These are phyloP conservation scores for Anseranas semipalmata DNA, from an alignment of 2,113 vertebrate genomes.

Conservation along the genomic window DNA sequence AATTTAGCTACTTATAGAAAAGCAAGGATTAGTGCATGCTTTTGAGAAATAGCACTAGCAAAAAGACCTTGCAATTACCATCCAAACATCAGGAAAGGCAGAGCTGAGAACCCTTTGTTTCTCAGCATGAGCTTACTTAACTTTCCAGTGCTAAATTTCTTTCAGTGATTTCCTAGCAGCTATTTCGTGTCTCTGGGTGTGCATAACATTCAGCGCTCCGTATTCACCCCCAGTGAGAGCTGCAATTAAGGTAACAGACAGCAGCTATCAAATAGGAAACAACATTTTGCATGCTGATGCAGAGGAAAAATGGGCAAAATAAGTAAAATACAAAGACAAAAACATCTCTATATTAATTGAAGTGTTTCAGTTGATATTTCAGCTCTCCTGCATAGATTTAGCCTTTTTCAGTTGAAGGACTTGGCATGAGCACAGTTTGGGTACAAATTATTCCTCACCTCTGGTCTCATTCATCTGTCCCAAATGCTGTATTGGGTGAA, in stretches of 20 bases:
- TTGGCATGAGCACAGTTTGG: not conserved
- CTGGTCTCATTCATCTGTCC: not conserved
- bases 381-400: not conserved
- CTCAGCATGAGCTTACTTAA: not conserved
- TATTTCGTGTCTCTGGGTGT: fast-evolving
- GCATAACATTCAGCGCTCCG: not conserved
- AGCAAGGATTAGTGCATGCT: not conserved
- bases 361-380: not conserved
- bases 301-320: not conserved
- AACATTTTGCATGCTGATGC: not conserved
- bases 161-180: not conserved
- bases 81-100: not conserved
- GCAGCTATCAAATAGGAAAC: not conserved
- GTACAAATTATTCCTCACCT: not conserved
- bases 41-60: not conserved
- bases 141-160: not conserved
- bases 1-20: not conserved
- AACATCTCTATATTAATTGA: not conserved
- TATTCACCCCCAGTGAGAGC: not conserved
- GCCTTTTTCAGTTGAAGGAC: not conserved
- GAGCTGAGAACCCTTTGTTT: not conserved
- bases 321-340: not conserved
- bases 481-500: not conserved
- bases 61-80: not conserved
- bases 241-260: not conserved